phyloP scores from a whole-genome alignment of 2,797 vertebrate genomes.

The Iguana delicatissima region DNA sequence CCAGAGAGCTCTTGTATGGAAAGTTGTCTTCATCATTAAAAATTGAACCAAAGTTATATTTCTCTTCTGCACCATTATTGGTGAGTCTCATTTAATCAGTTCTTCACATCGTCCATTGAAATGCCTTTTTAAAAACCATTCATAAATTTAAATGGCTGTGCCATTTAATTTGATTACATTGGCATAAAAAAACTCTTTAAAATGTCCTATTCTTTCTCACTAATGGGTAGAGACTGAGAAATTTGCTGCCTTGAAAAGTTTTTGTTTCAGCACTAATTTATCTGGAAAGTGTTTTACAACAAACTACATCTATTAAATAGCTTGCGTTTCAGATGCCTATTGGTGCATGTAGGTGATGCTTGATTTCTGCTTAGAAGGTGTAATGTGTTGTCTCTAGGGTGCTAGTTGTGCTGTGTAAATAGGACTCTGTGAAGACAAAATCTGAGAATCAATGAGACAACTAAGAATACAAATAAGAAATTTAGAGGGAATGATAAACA shows the following conservation, averaged over 20 bases:
- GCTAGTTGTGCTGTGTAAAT: conserved; percentile 43
- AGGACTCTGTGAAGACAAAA: conserved; percentile 48
- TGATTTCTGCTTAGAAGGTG: conserved; percentile 58
- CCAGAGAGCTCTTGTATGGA: neutral
- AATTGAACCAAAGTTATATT: conserved; percentile 54
- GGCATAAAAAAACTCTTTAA: conserved; percentile 39
- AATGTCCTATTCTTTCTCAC: conserved; percentile 53
- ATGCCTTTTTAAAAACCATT: conserved; percentile 34
- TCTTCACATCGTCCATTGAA: conserved; percentile 56
- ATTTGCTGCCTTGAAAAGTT: conserved; percentile 68
- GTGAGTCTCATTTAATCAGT: conserved; percentile 4
- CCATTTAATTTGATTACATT: conserved; percentile 66
- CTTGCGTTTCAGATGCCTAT: conserved; percentile 55
- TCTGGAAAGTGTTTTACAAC: conserved; percentile 64
- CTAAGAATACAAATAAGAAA: conserved; percentile 64
- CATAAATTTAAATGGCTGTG: conserved; percentile 54
- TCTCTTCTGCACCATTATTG: neutral
- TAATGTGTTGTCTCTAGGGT: conserved; percentile 47
- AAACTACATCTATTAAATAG: conserved; percentile 55
- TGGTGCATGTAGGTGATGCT: conserved; percentile 51
- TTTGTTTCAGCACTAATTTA: conserved; percentile 66
- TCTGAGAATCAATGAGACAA: conserved; percentile 62
- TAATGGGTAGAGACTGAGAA: conserved; percentile 64
- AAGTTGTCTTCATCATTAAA: conserved; percentile 54
- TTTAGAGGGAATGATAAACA: conserved; percentile 54